phyloP scores from a whole-genome alignment of 2,888 invertebrate species.

The Hesperia comma region DNA sequence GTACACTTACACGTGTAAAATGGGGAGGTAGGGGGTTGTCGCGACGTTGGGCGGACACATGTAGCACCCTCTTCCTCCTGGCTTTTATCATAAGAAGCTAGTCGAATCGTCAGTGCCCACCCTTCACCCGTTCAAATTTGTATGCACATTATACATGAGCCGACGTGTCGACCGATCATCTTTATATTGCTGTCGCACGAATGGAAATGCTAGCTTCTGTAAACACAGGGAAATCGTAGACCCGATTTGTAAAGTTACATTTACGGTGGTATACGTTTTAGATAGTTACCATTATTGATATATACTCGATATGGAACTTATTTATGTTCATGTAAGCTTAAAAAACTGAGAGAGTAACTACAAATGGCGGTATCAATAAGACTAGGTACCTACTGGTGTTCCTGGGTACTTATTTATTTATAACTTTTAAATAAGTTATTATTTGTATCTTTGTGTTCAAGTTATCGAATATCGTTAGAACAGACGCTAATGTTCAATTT shows the following conservation, averaged over 20 bases:
- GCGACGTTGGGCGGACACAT: slow-evolving; percentile 71
- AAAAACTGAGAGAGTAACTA: too few relatives aligned
- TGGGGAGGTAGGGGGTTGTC: slow-evolving; percentile 50
- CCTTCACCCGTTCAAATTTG: slow-evolving; percentile 66
- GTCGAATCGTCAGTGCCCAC: slow-evolving; percentile 56
- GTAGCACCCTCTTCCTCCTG: slow-evolving; percentile 53
- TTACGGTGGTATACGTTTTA: slow-evolving; percentile 5
- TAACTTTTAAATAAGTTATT: too few relatives aligned
- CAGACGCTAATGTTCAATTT: neutral
- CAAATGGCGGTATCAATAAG: too few relatives aligned
- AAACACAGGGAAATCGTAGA: slow-evolving; percentile 49
- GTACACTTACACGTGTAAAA: slow-evolving; percentile 70
- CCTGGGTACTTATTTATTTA: too few relatives aligned
- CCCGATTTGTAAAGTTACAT: slow-evolving; percentile 50
- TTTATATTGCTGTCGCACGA: slow-evolving; percentile 67
- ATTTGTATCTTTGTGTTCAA: too few relatives aligned
- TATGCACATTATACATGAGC: slow-evolving; percentile 81
- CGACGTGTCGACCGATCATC: slow-evolving; percentile 72
- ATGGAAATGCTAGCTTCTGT: slow-evolving; percentile 46
- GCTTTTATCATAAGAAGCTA: slow-evolving; percentile 65
- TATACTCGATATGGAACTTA: too few relatives aligned
- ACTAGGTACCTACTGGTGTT: too few relatives aligned
- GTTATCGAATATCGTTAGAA: too few relatives aligned
- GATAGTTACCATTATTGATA: neutral
- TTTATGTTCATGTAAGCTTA: too few relatives aligned